Evolutionary conservation across 1,140 invertebrate genomes (phyloP), one percentile per base, ranked within the genome.

Genomic region (Plodia interpunctella): DNA sequence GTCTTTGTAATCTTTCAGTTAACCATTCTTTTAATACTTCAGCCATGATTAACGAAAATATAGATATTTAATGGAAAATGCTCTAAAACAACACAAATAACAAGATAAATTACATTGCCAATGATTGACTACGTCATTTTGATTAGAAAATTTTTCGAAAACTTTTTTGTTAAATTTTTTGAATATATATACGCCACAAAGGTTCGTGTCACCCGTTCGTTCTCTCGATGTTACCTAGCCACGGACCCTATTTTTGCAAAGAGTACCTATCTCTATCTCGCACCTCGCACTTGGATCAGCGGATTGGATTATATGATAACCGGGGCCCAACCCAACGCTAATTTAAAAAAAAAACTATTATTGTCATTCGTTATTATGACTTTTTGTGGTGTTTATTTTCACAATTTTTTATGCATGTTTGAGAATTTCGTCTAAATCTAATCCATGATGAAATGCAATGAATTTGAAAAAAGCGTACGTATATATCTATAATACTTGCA

Each of bases 351-450:
- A 44, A 44, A 44, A 44, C 38, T 44, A 44, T 44, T 57, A 49
- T 3, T 74, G 76, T 80, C 75, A 82, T 67, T 68, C 63, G 63
- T 65, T 88, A 87, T 88, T 88, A 88, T 88, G 86, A 88, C 86
- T 86, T 87, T 85, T 86, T 84, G 83, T 84, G 76, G 80, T 88
- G 86, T 88, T 88, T 88, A 87, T 88, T 88, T 86, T 88, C 79
- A 74, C 77, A 73, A 72, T 80, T 85, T 76, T 82, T 59, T 59
- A 62, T 63, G 73, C 68, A 72, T 70, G 78, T 77, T 80, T 77
- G 66, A 38, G 72, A 74, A 74, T 71, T 74, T 69, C 53, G 58
- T 60, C 44, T 63, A 61, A 57, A 71, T 74, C 62, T 63, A 60
- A 67, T 74, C 53, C 78, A 83, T 66, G 60, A 87, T 87, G 82